Conservation (phyloP, 2,797 vertebrate species). For the Poecilia picta region DNA sequence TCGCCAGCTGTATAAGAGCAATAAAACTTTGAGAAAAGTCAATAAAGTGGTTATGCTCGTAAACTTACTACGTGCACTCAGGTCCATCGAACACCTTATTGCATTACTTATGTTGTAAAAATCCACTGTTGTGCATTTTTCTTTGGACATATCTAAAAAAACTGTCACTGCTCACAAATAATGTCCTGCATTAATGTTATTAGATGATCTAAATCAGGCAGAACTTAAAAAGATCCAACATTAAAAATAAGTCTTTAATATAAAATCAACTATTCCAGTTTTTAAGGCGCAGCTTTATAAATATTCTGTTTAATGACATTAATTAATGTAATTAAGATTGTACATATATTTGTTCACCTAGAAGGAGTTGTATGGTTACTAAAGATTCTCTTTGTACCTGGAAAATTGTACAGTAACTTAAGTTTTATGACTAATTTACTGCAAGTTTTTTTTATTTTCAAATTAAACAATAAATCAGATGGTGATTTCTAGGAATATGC, state of each 20-base stretch:
- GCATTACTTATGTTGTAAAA: slow-evolving; percentile 44
- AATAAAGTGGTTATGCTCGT: slow-evolving; percentile 50
- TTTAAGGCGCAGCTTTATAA: background rate
- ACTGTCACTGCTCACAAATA: slow-evolving; percentile 1
- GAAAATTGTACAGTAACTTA: background rate
- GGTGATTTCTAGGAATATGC: background rate
- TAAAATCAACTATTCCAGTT: background rate
- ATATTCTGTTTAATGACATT: background rate
- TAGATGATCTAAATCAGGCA: slow-evolving; percentile 14
- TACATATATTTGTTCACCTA: background rate
- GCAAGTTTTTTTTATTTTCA: background rate
- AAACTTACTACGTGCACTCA: slow-evolving; percentile 46
- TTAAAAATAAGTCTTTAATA: slow-evolving; percentile 4
- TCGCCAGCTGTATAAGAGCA: slow-evolving; percentile 63
- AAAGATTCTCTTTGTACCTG: background rate
- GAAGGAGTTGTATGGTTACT: background rate
- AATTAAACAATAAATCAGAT: background rate
- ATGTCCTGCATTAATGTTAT: background rate
- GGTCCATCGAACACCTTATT: slow-evolving; percentile 41
- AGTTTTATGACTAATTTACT: background rate
- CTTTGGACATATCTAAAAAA: slow-evolving; percentile 5
- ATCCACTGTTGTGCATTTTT: slow-evolving; percentile 18
- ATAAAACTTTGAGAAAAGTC: slow-evolving; percentile 69
- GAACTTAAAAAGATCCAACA: background rate
- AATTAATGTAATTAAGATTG: background rate